Percentiles rank a stretch among this genome's conserved stretches.
These are phyloP conservation scores for Gonocerus acuteangulatus DNA, from an alignment of 2,888 invertebrate genomes.

Conservation along the genomic window DNA sequence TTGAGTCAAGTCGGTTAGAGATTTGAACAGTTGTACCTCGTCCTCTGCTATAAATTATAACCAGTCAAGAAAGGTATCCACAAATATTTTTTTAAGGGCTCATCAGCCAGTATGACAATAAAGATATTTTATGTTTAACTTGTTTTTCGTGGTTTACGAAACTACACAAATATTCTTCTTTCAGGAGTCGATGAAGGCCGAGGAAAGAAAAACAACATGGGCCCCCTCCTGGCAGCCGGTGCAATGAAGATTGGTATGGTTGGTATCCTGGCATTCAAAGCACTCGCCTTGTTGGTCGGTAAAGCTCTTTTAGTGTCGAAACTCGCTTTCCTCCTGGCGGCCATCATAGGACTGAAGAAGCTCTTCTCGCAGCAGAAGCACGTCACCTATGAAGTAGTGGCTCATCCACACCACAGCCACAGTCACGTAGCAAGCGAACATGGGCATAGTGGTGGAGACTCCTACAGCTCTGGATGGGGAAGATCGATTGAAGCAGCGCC, in stretches of 20 bases:
- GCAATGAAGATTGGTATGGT: conserved; percentile 74
- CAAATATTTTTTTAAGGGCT: too few species aligned
- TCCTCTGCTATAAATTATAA: too few species aligned
- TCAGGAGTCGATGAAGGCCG: conserved; percentile 47
- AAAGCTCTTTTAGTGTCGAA: conserved; percentile 79
- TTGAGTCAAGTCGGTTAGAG: too few species aligned
- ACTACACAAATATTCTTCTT: conserved; percentile 31
- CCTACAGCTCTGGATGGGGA: conserved; percentile 57
- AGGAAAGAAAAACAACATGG: conserved; percentile 59
- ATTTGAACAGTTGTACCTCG: too few species aligned
- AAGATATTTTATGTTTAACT: neutral
- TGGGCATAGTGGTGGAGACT: conserved; percentile 43
- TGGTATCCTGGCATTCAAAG: conserved; percentile 73
- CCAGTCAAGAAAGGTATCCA: too few species aligned
- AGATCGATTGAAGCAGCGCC: conserved; percentile 37
- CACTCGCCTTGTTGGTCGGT: conserved; percentile 69
- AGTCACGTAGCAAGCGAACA: conserved; percentile 46
- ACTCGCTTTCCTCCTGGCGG: conserved; percentile 70
- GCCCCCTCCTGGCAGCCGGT: conserved; percentile 65
- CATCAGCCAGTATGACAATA: neutral
- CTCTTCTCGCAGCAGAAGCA: conserved; percentile 65
- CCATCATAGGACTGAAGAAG: conserved; percentile 74
- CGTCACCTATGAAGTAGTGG: conserved; percentile 68
- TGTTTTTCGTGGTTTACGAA: too few species aligned
- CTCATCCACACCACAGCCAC: conserved; percentile 57